phyloP scores from a whole-genome alignment of 2,113 vertebrate genomes.

The Pterocles gutturalis region DNA sequence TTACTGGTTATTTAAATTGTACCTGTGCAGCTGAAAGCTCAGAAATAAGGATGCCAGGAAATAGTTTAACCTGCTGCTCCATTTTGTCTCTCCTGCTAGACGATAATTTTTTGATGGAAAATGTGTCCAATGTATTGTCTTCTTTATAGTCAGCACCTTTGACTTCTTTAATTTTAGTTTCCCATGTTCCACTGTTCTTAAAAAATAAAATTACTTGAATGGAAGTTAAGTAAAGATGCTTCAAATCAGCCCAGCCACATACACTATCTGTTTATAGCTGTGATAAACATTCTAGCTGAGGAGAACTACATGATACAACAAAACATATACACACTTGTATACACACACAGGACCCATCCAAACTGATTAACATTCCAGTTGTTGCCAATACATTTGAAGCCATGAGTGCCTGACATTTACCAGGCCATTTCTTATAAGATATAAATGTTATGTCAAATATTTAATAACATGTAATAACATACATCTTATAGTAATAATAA shows the following conservation, averaged over 20 bases:
- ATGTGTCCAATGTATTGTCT: background rate
- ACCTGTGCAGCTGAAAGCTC: background rate
- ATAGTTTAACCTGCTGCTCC: background rate
- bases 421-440: background rate
- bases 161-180: background rate
- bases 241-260: background rate
- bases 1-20: background rate
- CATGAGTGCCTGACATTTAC: background rate
- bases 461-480: background rate
- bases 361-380: background rate
- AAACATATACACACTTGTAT: background rate
- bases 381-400: background rate
- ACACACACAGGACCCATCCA: background rate
- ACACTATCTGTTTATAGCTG: background rate
- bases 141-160: background rate
- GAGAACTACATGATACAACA: background rate
- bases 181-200: background rate
- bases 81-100: background rate
- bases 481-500: background rate
- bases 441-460: background rate
- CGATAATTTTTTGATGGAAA: background rate
- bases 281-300: background rate
- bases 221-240: background rate
- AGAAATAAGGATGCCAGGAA: background rate
- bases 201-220: background rate